Percentiles rank a stretch among this genome's conserved stretches.
Conservation (phyloP, 1,140 invertebrate genomes). For the Cydia pomonella region DNA sequence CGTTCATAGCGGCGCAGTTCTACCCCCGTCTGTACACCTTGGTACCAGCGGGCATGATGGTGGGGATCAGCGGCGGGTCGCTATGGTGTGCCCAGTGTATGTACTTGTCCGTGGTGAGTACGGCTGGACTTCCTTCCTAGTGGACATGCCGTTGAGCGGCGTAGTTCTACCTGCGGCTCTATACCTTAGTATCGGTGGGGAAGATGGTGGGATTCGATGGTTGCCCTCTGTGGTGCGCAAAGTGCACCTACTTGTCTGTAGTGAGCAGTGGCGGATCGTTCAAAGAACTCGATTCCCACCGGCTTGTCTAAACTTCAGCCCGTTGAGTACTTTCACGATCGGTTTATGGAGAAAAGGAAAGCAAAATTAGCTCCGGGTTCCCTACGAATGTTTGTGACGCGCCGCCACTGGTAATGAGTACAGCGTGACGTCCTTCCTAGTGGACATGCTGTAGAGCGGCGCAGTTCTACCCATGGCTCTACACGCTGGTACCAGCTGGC, state of each 20-base stretch:
- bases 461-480: no score
- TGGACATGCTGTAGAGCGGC: slow-evolving; percentile 71
- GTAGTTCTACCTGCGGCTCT: slow-evolving; percentile 92
- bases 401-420: no score
- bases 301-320: no score
- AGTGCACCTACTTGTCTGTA: slow-evolving; percentile 94
- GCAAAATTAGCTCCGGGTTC: no score
- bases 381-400: no score
- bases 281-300: no score
- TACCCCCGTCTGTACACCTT: slow-evolving; percentile 91
- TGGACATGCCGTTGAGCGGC: slow-evolving; percentile 91
- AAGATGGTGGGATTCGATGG: slow-evolving; percentile 92
- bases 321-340: no score
- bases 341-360: no score
- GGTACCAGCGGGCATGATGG: slow-evolving; percentile 91
- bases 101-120: slow-evolving; percentile 88
- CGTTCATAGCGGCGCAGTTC: slow-evolving; percentile 93
- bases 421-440: no score
- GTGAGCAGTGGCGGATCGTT: no score
- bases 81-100: slow-evolving; percentile 95
- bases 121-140: slow-evolving; percentile 84
- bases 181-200: slow-evolving; percentile 92
- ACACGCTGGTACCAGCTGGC: no score
- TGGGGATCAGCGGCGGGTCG: slow-evolving; percentile 93
- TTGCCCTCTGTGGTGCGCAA: slow-evolving; percentile 95